Evolutionary conservation across 1,140 invertebrate genomes (phyloP).

Genomic region (Brachionus paranguensis): DNA sequence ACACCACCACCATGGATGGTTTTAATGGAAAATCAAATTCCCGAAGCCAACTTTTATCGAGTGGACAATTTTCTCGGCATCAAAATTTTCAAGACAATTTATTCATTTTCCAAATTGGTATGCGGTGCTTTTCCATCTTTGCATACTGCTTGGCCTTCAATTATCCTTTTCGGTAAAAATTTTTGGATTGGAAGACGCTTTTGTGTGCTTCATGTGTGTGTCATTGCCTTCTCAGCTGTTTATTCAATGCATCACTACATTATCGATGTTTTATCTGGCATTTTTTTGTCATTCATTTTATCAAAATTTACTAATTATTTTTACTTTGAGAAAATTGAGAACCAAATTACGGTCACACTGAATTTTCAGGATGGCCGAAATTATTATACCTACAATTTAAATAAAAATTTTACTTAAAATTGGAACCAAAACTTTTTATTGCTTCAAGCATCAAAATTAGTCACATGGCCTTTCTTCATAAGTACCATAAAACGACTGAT

Average conservation of each 20-base stretch:
- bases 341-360: no score
- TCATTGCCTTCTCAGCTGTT: background rate
- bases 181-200: background rate
- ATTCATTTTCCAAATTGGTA: background rate
- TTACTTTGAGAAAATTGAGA: no score
- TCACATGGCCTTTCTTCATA: no score
- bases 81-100: background rate
- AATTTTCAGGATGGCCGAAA: no score
- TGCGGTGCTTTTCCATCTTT: constrained; percentile 15
- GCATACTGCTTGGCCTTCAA: background rate
- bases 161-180: background rate
- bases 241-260: constrained; percentile 12
- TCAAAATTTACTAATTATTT: background rate
- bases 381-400: no score
- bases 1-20: constrained; percentile 22
- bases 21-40: background rate
- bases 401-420: no score
- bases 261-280: background rate
- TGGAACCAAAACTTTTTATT: no score
- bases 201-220: background rate
- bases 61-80: background rate
- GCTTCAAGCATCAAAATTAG: no score
- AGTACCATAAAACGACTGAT: no score
- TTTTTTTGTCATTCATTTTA: background rate
- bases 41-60: background rate